Conservation (phyloP, 2,113 vertebrate species). For the Vidua chalybeata region DNA sequence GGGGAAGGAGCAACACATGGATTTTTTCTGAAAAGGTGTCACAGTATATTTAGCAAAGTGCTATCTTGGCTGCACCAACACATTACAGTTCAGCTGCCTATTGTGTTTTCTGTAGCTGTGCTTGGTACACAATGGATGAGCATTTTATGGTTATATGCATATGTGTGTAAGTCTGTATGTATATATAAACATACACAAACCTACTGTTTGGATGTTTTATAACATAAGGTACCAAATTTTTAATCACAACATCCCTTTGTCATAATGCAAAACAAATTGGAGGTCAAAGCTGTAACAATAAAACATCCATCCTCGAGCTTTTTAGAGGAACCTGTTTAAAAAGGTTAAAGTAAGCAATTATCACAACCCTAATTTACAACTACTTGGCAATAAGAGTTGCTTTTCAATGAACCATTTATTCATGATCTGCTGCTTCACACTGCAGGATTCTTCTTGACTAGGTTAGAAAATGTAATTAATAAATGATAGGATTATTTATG, state of each 20-base stretch:
- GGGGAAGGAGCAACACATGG: background rate
- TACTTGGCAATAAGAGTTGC: constrained; percentile 78
- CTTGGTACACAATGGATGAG: background rate
- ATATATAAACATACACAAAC: background rate
- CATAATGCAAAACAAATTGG: constrained; percentile 70
- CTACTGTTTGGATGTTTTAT: background rate
- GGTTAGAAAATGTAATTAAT: constrained; percentile 80
- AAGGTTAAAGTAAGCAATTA: constrained; percentile 83
- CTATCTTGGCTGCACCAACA: background rate
- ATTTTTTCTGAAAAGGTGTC: background rate
- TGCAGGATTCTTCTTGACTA: constrained; percentile 76
- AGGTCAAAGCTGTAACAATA: constrained; percentile 75
- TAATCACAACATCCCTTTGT: constrained; percentile 68
- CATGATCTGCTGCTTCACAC: constrained; percentile 74
- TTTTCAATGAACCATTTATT: constrained; percentile 79
- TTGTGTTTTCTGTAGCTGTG: background rate
- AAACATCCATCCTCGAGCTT: constrained; percentile 75
- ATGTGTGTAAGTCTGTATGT: background rate
- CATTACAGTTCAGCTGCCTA: background rate
- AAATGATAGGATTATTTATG: constrained; percentile 84
- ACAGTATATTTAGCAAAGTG: background rate
- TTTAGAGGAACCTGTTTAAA: constrained; percentile 77
- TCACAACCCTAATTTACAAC: constrained; percentile 74
- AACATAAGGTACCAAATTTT: background rate
- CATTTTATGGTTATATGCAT: background rate